These are phyloP conservation scores for Oryzias sinensis DNA, from an alignment of 2,797 vertebrate genomes.

Conservation along the genomic window DNA sequence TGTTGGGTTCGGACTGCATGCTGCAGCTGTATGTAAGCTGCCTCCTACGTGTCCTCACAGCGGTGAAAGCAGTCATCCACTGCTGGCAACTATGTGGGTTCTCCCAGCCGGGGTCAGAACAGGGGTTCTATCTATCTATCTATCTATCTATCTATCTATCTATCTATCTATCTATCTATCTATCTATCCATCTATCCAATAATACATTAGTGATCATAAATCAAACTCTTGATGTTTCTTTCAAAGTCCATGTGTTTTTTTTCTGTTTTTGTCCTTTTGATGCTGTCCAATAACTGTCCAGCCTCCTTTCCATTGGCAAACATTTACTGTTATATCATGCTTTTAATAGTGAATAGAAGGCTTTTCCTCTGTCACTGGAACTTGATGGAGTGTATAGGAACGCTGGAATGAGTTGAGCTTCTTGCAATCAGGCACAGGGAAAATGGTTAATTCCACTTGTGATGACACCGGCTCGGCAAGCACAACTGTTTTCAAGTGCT, in stretches of 20 bases:
- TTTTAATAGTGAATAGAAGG: slow-evolving; percentile 59
- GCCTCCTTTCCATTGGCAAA: slow-evolving; percentile 24
- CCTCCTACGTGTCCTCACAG: too few relatives aligned
- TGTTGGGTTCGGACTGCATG: too few relatives aligned
- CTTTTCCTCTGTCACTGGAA: slow-evolving; percentile 59
- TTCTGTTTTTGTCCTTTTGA: background rate
- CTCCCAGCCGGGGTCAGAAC: too few relatives aligned
- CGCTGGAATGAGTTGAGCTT: slow-evolving; percentile 65
- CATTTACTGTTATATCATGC: slow-evolving; percentile 62
- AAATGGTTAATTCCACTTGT: slow-evolving; percentile 85
- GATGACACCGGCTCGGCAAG: slow-evolving; percentile 84
- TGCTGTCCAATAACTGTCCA: slow-evolving; percentile 15
- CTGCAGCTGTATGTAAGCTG: too few relatives aligned
- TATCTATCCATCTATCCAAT: too few relatives aligned
- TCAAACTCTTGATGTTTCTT: background rate
- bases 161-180: too few relatives aligned
- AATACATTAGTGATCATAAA: background rate
- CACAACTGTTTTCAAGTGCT: slow-evolving; percentile 88
- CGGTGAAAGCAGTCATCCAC: too few relatives aligned
- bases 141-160: too few relatives aligned
- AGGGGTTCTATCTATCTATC: too few relatives aligned
- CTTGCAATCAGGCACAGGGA: slow-evolving; percentile 75
- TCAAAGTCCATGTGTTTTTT: slow-evolving; percentile 2
- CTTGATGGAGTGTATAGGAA: slow-evolving; percentile 71
- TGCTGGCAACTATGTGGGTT: too few relatives aligned